Conservation (phyloP, 2,888 invertebrate genomes). For the Cephonodes hylas region DNA sequence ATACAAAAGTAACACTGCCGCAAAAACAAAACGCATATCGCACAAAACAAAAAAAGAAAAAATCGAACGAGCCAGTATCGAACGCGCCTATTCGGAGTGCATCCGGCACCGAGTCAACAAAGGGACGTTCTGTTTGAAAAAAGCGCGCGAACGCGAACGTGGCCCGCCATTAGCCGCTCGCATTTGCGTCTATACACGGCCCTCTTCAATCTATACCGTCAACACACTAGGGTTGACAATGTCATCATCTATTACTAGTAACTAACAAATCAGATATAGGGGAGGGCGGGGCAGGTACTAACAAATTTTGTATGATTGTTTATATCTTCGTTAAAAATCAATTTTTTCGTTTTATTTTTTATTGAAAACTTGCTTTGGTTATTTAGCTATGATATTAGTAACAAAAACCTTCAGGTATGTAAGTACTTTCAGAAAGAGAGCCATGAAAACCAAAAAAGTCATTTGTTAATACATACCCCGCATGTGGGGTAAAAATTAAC, state of each 20-base stretch:
- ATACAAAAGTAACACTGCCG: conserved; percentile 1
- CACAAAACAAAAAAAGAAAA: conserved; percentile 47
- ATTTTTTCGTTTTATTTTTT: no score
- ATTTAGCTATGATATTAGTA: no score
- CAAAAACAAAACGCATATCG: conserved; percentile 22
- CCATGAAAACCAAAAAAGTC: no score
- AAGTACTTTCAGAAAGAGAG: no score
- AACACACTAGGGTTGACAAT: conserved; percentile 60
- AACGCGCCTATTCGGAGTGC: conserved; percentile 67
- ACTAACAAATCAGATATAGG: background rate
- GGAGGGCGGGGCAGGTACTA: no score
- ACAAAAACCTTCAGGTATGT: no score
- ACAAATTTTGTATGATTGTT: no score
- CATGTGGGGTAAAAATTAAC: no score
- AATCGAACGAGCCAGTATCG: conserved; percentile 61
- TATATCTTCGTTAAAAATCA: no score
- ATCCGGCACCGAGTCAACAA: conserved; percentile 71
- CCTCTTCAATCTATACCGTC: conserved; percentile 75
- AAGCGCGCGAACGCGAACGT: conserved; percentile 73
- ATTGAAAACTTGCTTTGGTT: no score
- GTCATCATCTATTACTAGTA: conserved; percentile 8
- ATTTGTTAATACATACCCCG: no score
- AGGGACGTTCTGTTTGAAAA: conserved; percentile 75
- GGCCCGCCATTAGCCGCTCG: conserved; percentile 75
- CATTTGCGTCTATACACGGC: conserved; percentile 70